A percentile compares a stretch with the other conserved stretches of the same genome.
phyloP scores from a whole-genome alignment of 2,888 invertebrate genomes.

The Automeris io region DNA sequence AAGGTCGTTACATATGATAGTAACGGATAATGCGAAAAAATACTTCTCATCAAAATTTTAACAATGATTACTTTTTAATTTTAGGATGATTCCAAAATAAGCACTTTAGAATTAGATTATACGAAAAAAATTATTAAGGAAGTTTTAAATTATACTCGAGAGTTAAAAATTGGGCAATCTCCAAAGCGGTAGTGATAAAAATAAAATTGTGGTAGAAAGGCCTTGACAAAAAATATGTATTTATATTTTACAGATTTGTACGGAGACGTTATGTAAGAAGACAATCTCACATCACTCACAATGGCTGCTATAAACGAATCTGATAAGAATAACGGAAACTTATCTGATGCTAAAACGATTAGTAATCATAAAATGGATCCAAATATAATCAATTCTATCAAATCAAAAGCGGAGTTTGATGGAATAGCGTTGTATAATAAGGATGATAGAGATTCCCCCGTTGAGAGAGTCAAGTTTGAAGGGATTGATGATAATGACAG shows the following conservation, averaged over 20 bases:
- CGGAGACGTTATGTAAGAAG: neutral
- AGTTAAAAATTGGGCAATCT: too few relatives aligned
- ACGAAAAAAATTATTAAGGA: too few relatives aligned
- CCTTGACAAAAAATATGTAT: too few relatives aligned
- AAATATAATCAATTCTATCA: slow-evolving; percentile 55
- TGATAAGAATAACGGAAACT: slow-evolving; percentile 15
- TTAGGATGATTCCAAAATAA: too few relatives aligned
- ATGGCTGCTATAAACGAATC: slow-evolving; percentile 22
- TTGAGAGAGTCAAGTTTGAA: slow-evolving; percentile 63
- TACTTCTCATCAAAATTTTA: too few relatives aligned
- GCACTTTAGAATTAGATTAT: too few relatives aligned
- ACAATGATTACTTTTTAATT: too few relatives aligned
- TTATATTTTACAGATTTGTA: neutral
- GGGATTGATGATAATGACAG: slow-evolving; percentile 66
- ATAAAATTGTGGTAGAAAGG: too few relatives aligned
- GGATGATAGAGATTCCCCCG: slow-evolving; percentile 37
- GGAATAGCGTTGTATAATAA: slow-evolving; percentile 36
- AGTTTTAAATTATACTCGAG: too few relatives aligned
- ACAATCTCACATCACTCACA: neutral
- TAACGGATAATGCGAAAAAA: too few relatives aligned
- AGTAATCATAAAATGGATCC: slow-evolving; percentile 30
- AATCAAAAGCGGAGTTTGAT: slow-evolving; percentile 41
- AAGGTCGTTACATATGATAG: too few relatives aligned
- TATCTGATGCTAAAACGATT: slow-evolving; percentile 1
- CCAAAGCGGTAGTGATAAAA: too few relatives aligned